Evolutionary conservation across 2,888 invertebrate genomes (phyloP), one percentile per base, ranked within the genome.

Genomic region (Nephrotoma flavescens): DNA sequence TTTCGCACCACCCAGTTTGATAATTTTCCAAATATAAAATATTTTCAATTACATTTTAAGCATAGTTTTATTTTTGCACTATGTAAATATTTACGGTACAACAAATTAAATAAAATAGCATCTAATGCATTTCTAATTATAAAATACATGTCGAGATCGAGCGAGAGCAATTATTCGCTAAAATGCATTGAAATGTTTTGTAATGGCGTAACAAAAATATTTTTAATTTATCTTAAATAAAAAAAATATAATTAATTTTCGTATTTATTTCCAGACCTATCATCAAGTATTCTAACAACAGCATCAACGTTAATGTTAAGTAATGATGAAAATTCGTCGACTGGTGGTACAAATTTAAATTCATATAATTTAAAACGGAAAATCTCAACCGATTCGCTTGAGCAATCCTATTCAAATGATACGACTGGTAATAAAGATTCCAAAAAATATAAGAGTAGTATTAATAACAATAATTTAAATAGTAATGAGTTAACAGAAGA

Each of bases 401-500:
- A 52, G 42, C 52, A 86, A 41, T 57, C 42, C 3, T 41, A 41
- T 57, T 44, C 47, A 19, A 11, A 47, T 42, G 87, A 87, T 42
- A 15, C 45, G 9, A 86, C 31, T 86, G 41, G 31, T 57, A 87
- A n/a, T 31, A 86, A 84, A 85, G 86, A 87, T 85, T 83, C 52
- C 9, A 83, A 86, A 11, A 87, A 87, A 52, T 86, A 87, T 19
- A 87, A 41, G 12, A 45, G 4, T 31, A 47, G n/a, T 86, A 41
- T 86, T 83, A 87, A 86, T 41, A 71, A 71, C 0, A 71, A 71
- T 71, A 71, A 71, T 31, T 31, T 71, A 71, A 71, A 31, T 71
- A 71, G 19, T 71, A 86, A 87, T 41, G 91, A 91, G 88, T 91
- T 90, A 5, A 91, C 91, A 47, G 94, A 94, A 88, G 94, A 94